A percentile compares a stretch with the other conserved stretches of the same genome.
Evolutionary conservation across 2,113 vertebrate species (phyloP).

Genomic region (Cyphomyrus plagiostoma): DNA sequence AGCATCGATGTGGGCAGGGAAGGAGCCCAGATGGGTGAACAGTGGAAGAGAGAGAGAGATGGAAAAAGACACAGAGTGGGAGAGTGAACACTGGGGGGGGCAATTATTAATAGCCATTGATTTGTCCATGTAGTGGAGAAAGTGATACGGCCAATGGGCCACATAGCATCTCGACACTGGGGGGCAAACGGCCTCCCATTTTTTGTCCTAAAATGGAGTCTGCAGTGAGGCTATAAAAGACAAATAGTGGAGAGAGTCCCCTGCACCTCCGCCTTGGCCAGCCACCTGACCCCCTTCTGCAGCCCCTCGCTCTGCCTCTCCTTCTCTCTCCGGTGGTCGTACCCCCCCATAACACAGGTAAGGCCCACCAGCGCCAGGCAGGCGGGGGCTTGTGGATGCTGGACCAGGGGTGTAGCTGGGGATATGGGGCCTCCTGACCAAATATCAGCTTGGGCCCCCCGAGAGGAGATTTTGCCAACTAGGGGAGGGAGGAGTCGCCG

Average conservation of each 20-base stretch:
- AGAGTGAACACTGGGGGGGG: neutral
- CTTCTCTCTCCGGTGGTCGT: neutral
- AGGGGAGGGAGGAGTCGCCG: neutral
- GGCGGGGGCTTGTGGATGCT: neutral
- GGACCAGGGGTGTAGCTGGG: neutral
- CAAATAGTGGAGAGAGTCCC: neutral
- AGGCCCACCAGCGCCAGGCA: neutral
- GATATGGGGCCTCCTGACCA: neutral
- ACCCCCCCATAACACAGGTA: conserved; percentile 14
- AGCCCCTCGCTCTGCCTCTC: conserved; percentile 22
- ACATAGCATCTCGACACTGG: conserved; percentile 7
- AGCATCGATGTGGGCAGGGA: neutral
- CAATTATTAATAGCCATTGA: conserved; percentile 15
- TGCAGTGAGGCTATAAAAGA: conserved; percentile 36
- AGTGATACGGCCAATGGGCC: conserved; percentile 19
- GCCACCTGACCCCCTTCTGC: neutral
- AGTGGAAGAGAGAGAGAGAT: conserved; percentile 1
- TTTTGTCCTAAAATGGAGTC: conserved; percentile 37
- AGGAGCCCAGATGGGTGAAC: neutral
- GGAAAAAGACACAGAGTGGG: neutral
- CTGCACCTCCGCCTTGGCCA: conserved; percentile 27
- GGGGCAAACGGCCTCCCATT: neutral
- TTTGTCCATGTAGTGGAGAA: conserved; percentile 8
- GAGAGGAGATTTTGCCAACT: neutral
- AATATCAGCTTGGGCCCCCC: neutral